Conservation (phyloP, 2,113 vertebrate species). For the Orcinus orca region DNA sequence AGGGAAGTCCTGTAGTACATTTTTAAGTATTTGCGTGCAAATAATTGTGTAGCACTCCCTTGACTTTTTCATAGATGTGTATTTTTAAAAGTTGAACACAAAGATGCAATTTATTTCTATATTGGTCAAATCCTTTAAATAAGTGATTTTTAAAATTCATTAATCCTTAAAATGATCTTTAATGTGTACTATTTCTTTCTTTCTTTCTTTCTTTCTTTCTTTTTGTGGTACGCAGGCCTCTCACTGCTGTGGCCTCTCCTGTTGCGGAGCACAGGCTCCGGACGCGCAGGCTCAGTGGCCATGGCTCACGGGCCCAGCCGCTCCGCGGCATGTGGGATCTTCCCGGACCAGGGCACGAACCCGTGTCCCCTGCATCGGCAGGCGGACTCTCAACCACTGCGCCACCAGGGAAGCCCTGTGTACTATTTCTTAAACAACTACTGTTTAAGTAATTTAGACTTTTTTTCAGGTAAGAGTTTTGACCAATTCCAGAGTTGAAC, state of each 20-base stretch:
- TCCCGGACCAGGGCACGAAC: too few species aligned
- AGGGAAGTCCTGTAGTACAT: not conserved
- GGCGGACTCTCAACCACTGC: too few species aligned
- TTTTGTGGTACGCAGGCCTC: too few species aligned
- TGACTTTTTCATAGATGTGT: not conserved
- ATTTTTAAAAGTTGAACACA: not conserved
- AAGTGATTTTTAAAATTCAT: not conserved
- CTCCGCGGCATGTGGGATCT: too few species aligned
- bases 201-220: not conserved
- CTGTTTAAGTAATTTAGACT: slow-evolving; percentile 7
- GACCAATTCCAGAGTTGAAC: slow-evolving; percentile 6
- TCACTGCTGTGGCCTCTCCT: too few species aligned
- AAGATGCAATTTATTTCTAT: not conserved
- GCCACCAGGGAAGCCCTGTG: too few species aligned
- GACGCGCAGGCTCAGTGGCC: too few species aligned
- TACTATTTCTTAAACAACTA: not conserved
- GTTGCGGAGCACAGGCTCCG: too few species aligned
- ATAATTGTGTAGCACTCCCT: not conserved
- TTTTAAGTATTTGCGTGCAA: not conserved
- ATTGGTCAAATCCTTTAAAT: not conserved
- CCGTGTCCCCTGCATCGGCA: too few species aligned
- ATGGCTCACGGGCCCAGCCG: too few species aligned
- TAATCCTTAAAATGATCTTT: slow-evolving; percentile 12
- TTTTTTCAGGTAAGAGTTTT: not conserved
- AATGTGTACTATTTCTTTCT: slow-evolving; percentile 24